Percentiles rank a stretch among this genome's conserved stretches.
These are phyloP conservation scores for Bombycilla garrulus DNA, from an alignment of 2,113 vertebrate species.

Conservation along the genomic window DNA sequence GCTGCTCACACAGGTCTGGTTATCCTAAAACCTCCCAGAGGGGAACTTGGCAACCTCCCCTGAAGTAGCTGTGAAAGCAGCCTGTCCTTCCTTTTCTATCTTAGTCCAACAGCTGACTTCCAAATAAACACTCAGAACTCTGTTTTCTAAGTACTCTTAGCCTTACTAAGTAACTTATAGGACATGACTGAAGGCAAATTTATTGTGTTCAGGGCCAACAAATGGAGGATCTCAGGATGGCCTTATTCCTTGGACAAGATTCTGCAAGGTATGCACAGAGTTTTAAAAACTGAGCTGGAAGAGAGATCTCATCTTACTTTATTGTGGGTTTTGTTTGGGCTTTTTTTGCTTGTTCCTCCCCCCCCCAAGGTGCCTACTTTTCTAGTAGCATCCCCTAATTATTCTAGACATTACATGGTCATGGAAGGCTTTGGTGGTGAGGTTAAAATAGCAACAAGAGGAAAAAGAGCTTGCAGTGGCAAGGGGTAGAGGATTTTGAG, in stretches of 20 bases:
- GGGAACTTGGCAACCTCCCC: not conserved
- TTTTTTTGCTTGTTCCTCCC: not conserved
- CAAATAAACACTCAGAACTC: not conserved
- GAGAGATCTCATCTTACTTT: not conserved
- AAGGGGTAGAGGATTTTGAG: not conserved
- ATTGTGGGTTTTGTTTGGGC: not conserved
- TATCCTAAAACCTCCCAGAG: not conserved
- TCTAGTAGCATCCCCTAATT: not conserved
- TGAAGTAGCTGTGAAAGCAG: not conserved
- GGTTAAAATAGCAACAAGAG: not conserved
- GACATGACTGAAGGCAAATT: not conserved
- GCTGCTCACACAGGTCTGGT: not conserved
- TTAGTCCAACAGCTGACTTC: not conserved
- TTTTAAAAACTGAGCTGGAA: not conserved
- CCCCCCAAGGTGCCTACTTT: not conserved
- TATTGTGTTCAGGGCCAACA: constrained; percentile 70
- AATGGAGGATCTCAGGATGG: constrained; percentile 80
- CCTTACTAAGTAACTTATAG: not conserved
- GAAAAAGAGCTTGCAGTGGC: not conserved
- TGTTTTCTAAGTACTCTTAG: not conserved
- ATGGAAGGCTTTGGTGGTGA: not conserved
- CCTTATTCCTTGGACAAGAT: constrained; percentile 90
- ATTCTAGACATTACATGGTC: not conserved
- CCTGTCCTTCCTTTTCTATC: not conserved
- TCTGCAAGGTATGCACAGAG: constrained; percentile 87